A percentile compares a stretch with the other conserved stretches of the same genome.
These are phyloP conservation scores for Artemia sinica DNA, from an alignment of 2,888 invertebrate genomes.

Conservation along the genomic window DNA sequence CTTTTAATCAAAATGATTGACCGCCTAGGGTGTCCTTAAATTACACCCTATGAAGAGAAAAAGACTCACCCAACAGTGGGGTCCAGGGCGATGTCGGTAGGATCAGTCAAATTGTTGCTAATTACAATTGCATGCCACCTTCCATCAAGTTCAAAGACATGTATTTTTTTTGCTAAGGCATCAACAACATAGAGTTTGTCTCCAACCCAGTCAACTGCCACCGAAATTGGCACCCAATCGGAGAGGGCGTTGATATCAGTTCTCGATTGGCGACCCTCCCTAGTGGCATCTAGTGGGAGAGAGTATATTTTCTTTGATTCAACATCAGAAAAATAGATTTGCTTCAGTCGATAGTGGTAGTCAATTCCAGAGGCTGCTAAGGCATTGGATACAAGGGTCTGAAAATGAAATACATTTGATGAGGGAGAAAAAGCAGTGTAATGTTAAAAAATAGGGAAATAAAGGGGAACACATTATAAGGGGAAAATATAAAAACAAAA, in stretches of 20 bases:
- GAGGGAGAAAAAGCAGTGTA: not conserved
- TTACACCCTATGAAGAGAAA: not conserved
- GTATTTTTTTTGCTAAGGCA: slow-evolving; percentile 76
- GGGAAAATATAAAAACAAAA: not conserved
- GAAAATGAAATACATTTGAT: slow-evolving; percentile 1
- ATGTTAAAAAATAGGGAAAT: not conserved
- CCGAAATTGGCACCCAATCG: slow-evolving; percentile 70
- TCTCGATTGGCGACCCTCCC: slow-evolving; percentile 27
- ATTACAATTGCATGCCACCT: slow-evolving; percentile 75
- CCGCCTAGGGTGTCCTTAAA: too few relatives aligned
- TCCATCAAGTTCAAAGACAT: slow-evolving; percentile 74
- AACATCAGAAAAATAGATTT: slow-evolving; percentile 73
- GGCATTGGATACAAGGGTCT: slow-evolving; percentile 50
- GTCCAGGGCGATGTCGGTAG: slow-evolving; percentile 79
- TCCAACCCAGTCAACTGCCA: slow-evolving; percentile 93
- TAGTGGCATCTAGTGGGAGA: slow-evolving; percentile 22
- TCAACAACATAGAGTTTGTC: slow-evolving; percentile 90
- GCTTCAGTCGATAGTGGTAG: slow-evolving; percentile 48
- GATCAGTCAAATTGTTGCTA: slow-evolving; percentile 73
- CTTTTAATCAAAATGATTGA: too few relatives aligned
- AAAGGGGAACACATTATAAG: not conserved
- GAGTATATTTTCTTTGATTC: slow-evolving; percentile 42
- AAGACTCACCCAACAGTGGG: slow-evolving; percentile 54
- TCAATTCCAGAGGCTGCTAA: slow-evolving; percentile 71
- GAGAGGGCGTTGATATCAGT: slow-evolving; percentile 56